These are phyloP conservation scores for Micrastur ruficollis DNA, from an alignment of 2,797 vertebrate genomes.

Conservation along the genomic window DNA sequence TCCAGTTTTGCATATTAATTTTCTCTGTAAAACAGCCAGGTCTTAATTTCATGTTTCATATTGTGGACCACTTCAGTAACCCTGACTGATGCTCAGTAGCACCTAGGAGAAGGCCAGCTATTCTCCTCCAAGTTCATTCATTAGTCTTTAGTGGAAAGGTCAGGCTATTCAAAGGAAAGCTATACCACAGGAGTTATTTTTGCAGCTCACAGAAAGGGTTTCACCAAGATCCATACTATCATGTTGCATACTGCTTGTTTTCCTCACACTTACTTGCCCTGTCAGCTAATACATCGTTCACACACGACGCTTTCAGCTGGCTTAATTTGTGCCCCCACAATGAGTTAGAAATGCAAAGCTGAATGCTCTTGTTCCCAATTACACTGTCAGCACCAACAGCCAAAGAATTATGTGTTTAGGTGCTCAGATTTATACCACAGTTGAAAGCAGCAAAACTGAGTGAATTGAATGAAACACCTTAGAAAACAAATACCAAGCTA, in stretches of 20 bases:
- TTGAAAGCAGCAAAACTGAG: not conserved
- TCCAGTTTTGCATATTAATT: conserved; percentile 51
- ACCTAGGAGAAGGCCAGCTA: not conserved
- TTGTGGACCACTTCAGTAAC: conserved; percentile 33
- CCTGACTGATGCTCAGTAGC: conserved; percentile 43
- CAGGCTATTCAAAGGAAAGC: conserved; percentile 55
- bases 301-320: not conserved
- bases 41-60: conserved; percentile 46
- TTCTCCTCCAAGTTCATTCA: conserved; percentile 46
- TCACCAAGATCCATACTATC: not conserved
- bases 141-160: conserved; percentile 49
- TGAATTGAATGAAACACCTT: not conserved
- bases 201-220: conserved; percentile 36
- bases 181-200: conserved; percentile 26
- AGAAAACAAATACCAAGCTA: not conserved
- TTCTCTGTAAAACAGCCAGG: conserved; percentile 53
- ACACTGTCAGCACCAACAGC: conserved; percentile 19
- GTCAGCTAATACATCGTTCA: not conserved
- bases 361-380: conserved; percentile 15
- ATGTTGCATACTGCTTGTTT: not conserved
- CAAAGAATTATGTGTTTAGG: conserved; percentile 19
- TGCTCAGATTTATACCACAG: not conserved
- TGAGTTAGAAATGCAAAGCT: conserved; percentile 17
- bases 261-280: not conserved
- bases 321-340: not conserved